These are phyloP conservation scores for Campylomormyrus tamandua DNA, from an alignment of 2,113 vertebrate species.

Conservation along the genomic window DNA sequence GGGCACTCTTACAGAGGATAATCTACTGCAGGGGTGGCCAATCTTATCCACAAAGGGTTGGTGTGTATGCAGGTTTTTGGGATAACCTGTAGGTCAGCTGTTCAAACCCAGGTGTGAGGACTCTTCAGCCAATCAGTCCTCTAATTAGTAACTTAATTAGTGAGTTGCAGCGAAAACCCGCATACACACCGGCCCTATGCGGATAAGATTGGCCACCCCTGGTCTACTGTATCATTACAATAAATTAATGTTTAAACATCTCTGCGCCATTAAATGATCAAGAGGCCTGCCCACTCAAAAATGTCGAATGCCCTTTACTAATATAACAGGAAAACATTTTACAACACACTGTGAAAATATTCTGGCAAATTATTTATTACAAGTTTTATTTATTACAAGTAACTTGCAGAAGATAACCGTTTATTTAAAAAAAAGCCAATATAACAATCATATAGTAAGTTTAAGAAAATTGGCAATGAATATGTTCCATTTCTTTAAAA, in stretches of 20 bases:
- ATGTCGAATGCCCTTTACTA: not conserved
- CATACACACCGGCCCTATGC: too few species aligned
- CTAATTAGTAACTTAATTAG: too few species aligned
- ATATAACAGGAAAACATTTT: not conserved
- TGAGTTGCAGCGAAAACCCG: too few species aligned
- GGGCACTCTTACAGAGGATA: not conserved
- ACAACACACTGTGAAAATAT: not conserved
- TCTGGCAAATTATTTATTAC: not conserved
- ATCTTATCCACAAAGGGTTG: too few species aligned
- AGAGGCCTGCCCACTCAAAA: not conserved
- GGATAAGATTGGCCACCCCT: too few species aligned
- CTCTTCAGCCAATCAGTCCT: too few species aligned
- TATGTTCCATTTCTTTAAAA: not conserved
- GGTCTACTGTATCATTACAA: not conserved
- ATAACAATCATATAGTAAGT: not conserved
- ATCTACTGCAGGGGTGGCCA: not conserved
- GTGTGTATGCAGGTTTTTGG: too few species aligned
- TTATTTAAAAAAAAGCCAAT: not conserved
- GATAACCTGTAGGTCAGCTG: too few species aligned
- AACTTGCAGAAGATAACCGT: not conserved
- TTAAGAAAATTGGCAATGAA: not conserved
- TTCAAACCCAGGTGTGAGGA: too few species aligned
- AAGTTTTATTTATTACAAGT: slow-evolving; percentile 3
- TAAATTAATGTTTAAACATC: not conserved
- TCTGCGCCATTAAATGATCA: not conserved